phyloP scores from a whole-genome alignment of 1,140 invertebrate species.

The Batillaria attramentaria region DNA sequence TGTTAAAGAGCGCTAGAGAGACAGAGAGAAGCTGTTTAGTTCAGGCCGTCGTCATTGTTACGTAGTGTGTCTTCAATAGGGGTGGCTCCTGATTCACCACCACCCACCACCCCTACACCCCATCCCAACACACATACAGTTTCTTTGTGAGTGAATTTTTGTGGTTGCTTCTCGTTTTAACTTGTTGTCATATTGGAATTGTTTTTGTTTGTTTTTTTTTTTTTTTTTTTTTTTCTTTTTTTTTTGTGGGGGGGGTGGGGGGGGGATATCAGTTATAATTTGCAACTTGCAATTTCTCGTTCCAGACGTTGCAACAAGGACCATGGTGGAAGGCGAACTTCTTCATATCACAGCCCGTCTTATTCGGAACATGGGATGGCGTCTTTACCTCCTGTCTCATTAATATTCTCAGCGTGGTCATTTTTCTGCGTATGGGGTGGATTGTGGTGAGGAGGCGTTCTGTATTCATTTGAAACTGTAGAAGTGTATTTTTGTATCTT shows the following conservation, averaged over 20 bases:
- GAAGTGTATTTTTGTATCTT: background rate
- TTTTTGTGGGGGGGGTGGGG: background rate
- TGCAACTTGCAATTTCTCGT: slow-evolving; percentile 27
- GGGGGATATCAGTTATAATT: background rate
- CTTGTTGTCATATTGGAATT: background rate
- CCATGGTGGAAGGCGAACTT: slow-evolving; percentile 72
- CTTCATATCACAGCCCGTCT: slow-evolving; percentile 78
- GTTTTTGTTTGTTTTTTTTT: background rate
- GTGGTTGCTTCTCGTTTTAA: background rate
- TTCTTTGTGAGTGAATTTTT: background rate
- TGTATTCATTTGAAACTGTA: background rate
- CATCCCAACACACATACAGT: background rate
- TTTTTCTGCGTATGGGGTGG: slow-evolving; percentile 96
- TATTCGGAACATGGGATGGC: slow-evolving; percentile 98
- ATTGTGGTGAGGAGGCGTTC: slow-evolving; percentile 80
- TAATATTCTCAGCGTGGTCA: slow-evolving; percentile 97
- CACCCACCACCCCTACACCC: background rate
- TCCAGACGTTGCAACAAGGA: slow-evolving; percentile 58
- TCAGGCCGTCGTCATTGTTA: too few relatives aligned
- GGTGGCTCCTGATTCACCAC: background rate
- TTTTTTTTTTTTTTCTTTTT: background rate
- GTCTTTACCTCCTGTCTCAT: slow-evolving; percentile 91
- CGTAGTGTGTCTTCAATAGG: background rate
- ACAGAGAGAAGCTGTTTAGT: too few relatives aligned
- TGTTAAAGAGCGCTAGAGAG: too few relatives aligned